phyloP scores from a whole-genome alignment of 2,888 invertebrate genomes.

The Andrena chrysosceles region DNA sequence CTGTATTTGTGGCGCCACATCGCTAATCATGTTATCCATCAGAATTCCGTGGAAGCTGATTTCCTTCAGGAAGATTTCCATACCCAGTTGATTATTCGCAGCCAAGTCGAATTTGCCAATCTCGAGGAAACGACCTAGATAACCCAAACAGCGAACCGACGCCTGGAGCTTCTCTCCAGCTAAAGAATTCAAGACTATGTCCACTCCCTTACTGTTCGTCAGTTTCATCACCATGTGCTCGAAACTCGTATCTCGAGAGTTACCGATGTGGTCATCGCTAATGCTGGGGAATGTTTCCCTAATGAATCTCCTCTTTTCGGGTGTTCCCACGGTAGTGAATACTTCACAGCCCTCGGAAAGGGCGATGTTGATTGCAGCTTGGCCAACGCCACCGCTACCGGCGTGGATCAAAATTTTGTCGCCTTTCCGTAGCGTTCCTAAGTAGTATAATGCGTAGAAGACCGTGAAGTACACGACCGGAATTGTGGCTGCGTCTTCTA shows the following conservation, averaged over 20 bases:
- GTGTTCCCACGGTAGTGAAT: constrained; percentile 87
- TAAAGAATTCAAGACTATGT: constrained; percentile 96
- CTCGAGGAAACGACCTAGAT: constrained; percentile 91
- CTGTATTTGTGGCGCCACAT: rapidly evolving
- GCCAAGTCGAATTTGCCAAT: constrained; percentile 94
- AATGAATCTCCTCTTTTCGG: constrained; percentile 87
- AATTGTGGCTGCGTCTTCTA: constrained; percentile 89
- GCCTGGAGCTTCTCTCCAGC: constrained; percentile 95
- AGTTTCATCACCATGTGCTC: constrained; percentile 92
- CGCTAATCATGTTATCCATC: constrained; percentile 89
- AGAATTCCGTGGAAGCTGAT: constrained; percentile 92
- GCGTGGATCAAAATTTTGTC: constrained; percentile 84
- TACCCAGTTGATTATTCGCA: constrained; percentile 88
- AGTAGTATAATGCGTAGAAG: constrained; percentile 87
- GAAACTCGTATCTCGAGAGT: constrained; percentile 94
- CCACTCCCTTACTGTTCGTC: constrained; percentile 95
- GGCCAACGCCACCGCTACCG: constrained; percentile 88
- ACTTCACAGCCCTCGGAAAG: constrained; percentile 87
- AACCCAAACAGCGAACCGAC: constrained; percentile 88
- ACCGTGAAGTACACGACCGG: constrained; percentile 88
- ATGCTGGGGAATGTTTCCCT: constrained; percentile 86
- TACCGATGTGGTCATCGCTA: constrained; percentile 90
- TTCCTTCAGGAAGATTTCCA: constrained; percentile 90
- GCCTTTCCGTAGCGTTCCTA: constrained; percentile 86
- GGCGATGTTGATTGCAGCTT: constrained; percentile 89